Base-by-base conservation (phyloP, 2,888 invertebrate genomes). In the Epinotia ramella region DNA sequence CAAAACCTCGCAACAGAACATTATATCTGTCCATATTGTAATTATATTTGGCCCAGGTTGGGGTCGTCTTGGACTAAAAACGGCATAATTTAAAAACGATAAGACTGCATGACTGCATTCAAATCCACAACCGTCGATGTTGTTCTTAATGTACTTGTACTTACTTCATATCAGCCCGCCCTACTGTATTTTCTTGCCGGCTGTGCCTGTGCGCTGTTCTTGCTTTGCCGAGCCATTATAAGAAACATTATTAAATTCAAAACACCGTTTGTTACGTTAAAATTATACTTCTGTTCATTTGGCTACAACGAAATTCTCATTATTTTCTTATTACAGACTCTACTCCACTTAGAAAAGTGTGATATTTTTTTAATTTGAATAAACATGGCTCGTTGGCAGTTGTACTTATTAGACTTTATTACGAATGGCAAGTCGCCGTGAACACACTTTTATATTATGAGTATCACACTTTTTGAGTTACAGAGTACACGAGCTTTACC, bases 201-300 rank as follows among this genome's bases (percentile, higher is more conserved):
- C 74, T 74, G 18, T 40, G 64, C 3, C 7, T 44, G 57, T 82
- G 84, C 86, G 84, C 83, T 84, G 82, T 83, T 86, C 85, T 85
- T 87, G 87, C 87, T 88, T 87, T 87, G 82, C 84, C 80, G 87
- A 87, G 84, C 89, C 89, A 89, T 91, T 91, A 90, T 88, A 87
- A 88, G 89, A 89, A 89, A 89, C 89, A 90, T 91, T 91, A 74
- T 74, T 74, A 74, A 74, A 91, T 91, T 91, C 87, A 87, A 91
- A 91, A 91, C 91, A 90, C 89, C 90, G 89, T 88, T 84, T 87
- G 88, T 85, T 86, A 84, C 87, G 87, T 89, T 86, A 87, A 89
- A 86, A 89, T 89, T 88, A 89, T 88, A 89, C 87, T 88, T 86
- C 87, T 86, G 86, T 89, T 89, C 87, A 88, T 89, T 89, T 89